Percentiles rank a stretch among this genome's conserved stretches.
Conservation (phyloP, 2,113 vertebrate genomes). For the Phasianus colchicus region DNA sequence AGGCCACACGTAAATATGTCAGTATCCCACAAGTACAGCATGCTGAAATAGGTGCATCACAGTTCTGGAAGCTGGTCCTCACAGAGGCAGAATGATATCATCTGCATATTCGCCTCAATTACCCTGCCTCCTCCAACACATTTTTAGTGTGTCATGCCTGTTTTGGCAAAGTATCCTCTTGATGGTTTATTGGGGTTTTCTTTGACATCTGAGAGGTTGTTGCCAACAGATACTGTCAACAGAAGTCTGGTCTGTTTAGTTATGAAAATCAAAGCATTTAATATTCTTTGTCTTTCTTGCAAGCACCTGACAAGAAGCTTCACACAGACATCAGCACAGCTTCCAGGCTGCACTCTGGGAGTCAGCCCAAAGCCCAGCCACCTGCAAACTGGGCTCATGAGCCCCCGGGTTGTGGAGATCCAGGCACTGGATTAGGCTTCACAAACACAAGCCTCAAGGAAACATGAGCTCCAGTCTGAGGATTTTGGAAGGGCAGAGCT, state of each 20-base stretch:
- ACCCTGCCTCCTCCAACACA: not conserved
- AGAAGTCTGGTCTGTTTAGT: not conserved
- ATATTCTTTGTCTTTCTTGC: not conserved
- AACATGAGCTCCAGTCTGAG: not conserved
- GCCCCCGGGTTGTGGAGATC: not conserved
- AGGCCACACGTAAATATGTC: not conserved
- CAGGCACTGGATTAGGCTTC: not conserved
- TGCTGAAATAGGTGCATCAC: accelerated
- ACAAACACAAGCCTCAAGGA: not conserved
- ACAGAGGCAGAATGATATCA: not conserved
- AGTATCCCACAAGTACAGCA: not conserved
- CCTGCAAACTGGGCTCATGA: not conserved
- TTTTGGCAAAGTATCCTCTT: not conserved
- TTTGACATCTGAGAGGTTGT: not conserved
- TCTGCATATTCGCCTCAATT: not conserved
- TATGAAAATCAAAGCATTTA: not conserved
- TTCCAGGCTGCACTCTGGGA: not conserved
- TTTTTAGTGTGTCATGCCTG: not conserved
- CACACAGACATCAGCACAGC: not conserved
- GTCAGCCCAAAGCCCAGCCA: not conserved
- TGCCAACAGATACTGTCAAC: not conserved
- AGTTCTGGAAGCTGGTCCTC: not conserved
- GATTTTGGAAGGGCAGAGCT: not conserved
- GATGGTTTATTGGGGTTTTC: not conserved
- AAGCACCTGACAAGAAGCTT: not conserved